Conservation (phyloP, 2,113 vertebrate species). For the Steatornis caripensis region DNA sequence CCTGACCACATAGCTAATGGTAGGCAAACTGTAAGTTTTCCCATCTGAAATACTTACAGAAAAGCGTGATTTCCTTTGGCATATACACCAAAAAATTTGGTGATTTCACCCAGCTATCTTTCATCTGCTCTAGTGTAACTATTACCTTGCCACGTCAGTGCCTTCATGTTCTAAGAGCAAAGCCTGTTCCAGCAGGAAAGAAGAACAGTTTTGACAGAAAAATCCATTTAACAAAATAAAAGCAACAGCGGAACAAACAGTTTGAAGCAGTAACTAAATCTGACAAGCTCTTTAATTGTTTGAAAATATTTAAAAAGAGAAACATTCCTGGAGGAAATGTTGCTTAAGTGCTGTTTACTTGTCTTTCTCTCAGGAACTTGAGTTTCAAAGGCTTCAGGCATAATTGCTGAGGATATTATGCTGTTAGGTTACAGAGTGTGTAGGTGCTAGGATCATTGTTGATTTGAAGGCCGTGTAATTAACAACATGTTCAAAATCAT, state of each 20-base stretch:
- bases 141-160: not conserved
- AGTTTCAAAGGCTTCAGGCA: not conserved
- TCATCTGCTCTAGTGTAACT: not conserved
- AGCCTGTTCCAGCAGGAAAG: not conserved
- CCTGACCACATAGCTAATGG: not conserved
- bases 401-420: not conserved
- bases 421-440: not conserved
- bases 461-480: not conserved
- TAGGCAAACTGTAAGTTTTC: not conserved
- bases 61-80: not conserved
- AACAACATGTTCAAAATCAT: not conserved
- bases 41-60: not conserved
- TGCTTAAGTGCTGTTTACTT: not conserved
- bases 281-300: not conserved
- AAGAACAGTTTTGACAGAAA: not conserved
- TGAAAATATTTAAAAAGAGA: not conserved
- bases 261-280: not conserved
- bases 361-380: not conserved
- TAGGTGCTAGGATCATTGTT: not conserved
- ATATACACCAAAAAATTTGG: not conserved
- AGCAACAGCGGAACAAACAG: not conserved
- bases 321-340: not conserved
- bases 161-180: not conserved
- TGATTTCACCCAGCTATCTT: not conserved
- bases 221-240: not conserved